Evolutionary conservation across 2,113 vertebrate genomes (phyloP), one percentile per base, ranked within the genome.

Genomic region (Piprites chloris): DNA sequence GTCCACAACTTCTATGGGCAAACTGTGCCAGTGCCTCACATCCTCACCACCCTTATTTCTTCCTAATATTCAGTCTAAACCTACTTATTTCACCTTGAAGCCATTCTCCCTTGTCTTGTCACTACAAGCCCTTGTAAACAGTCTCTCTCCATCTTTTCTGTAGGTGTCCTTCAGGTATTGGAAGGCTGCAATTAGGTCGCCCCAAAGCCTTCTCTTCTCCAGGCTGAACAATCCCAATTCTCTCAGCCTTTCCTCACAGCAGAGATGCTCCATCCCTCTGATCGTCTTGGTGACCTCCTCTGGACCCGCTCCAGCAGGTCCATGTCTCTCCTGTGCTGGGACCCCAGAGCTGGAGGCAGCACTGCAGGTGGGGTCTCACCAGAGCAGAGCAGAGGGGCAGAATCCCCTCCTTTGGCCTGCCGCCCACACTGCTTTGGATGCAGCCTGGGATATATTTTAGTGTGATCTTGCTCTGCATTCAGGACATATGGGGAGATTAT

Each of bases 151-250:
- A 9, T 26, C 19, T 11, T 52, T 39, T 12, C 7, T 46, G 7
- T 12, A 0, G 1, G 5, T 1, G 46, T 9, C 14, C 5, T 52
- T 66, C 1, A 20, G 12, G 3, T 0, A 9, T 5, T 37, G 2
- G 0, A 52, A 44, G 14, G 22, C 12, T 3, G 4, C 21, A 58
- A 9, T 14, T 2, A 10, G 6, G 0, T 18, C 26, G 21, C 7
- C 1, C 9, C 17, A 42, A 0, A 35, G 7, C 16, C 20, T 49
- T 14, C 42, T 55, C 41, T 21, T 0, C 2, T 21, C 42, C 32
- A 50, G 42, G 0, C 9, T 23, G 11, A 65, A 15, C 7, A 72
- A 13, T 1, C 17, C 42, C 26, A 65, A 0, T 3, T 72, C 30
- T 65, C 35, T 1, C 42, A 88, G 17, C 26, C 42, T 42, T 65